Conservation (phyloP, 1,140 invertebrate species). For the Zophobas morio region DNA sequence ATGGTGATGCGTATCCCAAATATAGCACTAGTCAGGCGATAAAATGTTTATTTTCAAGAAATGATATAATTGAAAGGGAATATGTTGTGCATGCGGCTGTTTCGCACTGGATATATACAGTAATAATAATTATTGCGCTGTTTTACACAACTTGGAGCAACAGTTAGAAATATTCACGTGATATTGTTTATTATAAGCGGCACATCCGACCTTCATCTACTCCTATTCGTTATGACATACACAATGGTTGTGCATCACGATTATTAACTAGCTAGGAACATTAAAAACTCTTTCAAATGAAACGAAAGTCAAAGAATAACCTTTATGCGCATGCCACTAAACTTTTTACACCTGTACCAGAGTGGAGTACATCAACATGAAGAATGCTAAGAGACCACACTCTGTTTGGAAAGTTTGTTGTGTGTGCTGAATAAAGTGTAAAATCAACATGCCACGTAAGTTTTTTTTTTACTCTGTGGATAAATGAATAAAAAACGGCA, state of each 20-base stretch:
- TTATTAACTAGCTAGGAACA: slow-evolving; percentile 3
- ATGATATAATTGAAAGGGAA: no score
- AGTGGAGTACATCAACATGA: neutral
- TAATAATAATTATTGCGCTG: no score
- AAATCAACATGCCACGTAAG: no score
- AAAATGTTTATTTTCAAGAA: no score
- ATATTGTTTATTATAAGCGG: slow-evolving; percentile 3
- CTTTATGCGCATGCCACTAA: neutral
- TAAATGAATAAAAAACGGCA: no score
- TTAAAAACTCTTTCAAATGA: neutral
- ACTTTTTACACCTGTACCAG: neutral
- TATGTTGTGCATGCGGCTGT: no score
- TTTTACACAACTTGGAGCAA: no score
- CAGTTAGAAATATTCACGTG: neutral
- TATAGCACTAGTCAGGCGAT: no score
- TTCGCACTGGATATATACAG: no score
- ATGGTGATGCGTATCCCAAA: no score
- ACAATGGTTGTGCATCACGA: slow-evolving; percentile 20
- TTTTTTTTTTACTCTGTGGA: no score
- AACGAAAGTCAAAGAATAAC: neutral
- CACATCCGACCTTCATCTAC: slow-evolving; percentile 30
- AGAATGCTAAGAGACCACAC: neutral
- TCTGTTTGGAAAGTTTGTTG: neutral
- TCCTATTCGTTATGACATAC: slow-evolving; percentile 10
- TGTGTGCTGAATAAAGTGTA: neutral